Conservation (phyloP, 2,797 vertebrate species). For the Echiichthys vipera region DNA sequence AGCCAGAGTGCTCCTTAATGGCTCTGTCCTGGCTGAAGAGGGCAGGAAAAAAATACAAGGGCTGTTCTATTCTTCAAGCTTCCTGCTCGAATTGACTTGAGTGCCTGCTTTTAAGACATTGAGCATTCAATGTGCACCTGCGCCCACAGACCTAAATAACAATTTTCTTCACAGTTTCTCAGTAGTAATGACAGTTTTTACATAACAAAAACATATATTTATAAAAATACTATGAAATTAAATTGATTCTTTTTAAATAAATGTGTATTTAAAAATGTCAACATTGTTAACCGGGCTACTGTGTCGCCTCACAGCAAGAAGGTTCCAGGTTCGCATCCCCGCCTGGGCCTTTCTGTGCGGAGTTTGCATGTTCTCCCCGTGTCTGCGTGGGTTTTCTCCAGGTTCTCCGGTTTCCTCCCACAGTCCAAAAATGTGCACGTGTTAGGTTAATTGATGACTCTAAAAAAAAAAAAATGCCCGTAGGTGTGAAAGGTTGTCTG, state of each 20-base stretch:
- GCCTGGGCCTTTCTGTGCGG: too few species aligned
- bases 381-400: too few species aligned
- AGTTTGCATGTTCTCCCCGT: too few species aligned
- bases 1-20: slow-evolving; percentile 67
- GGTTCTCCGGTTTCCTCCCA: too few species aligned
- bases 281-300: background rate
- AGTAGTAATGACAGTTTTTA: background rate
- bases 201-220: background rate
- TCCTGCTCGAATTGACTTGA: slow-evolving; percentile 54
- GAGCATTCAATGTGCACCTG: slow-evolving; percentile 45
- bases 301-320: too few species aligned
- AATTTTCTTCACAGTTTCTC: slow-evolving; percentile 1
- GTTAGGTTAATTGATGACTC: too few species aligned
- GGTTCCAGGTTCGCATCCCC: too few species aligned
- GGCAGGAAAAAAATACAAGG: slow-evolving; percentile 58
- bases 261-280: background rate
- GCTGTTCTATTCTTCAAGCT: slow-evolving; percentile 50
- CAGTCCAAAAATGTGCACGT: too few species aligned
- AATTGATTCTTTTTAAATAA: background rate
- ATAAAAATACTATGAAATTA: background rate
- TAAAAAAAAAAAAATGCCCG: too few species aligned
- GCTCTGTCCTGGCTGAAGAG: slow-evolving; percentile 55
- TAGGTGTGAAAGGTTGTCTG: too few species aligned
- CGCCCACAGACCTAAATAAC: slow-evolving; percentile 37
- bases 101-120: slow-evolving; percentile 47